phyloP scores from a whole-genome alignment of 1,140 invertebrate species.

The Drosophila serrata region DNA sequence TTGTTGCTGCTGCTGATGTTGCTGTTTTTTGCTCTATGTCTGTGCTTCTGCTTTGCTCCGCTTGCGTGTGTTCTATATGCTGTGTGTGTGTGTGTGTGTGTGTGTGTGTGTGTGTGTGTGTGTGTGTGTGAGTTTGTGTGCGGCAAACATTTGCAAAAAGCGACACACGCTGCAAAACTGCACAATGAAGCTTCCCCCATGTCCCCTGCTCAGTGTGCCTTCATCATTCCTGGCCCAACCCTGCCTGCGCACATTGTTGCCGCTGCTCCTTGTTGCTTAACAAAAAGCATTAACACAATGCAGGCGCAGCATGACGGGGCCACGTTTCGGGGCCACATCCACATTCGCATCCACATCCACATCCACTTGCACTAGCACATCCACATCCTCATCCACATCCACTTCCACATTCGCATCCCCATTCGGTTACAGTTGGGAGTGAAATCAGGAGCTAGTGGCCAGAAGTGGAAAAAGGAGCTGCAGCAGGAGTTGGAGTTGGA shows the following conservation, averaged over 20 bases:
- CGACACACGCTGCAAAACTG: conserved; percentile 81
- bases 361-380: conserved; percentile 18
- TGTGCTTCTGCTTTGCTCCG: conserved; percentile 24
- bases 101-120: conserved; percentile 49
- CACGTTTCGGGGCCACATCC: conserved; percentile 59
- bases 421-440: conserved; percentile 25
- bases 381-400: conserved; percentile 9
- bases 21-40: conserved; percentile 43
- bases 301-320: conserved; percentile 79
- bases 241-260: conserved; percentile 31
- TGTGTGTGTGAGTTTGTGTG: conserved; percentile 52
- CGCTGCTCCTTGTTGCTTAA: conserved; percentile 70
- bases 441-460: conserved; percentile 34
- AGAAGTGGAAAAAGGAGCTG: conserved; percentile 20
- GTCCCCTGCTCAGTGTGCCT: conserved; percentile 4
- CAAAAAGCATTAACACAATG: conserved; percentile 83
- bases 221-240: conserved; percentile 12
- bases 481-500: conserved; percentile 15
- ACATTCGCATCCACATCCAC: conserved; percentile 27
- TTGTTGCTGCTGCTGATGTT: conserved; percentile 40
- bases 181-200: conserved; percentile 63
- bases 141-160: conserved; percentile 81
- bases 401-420: conserved; percentile 13
- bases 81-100: conserved; percentile 45
- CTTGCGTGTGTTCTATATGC: conserved; percentile 33